Evolutionary conservation across 2,888 invertebrate genomes (phyloP), one percentile per base, ranked within the genome.

Genomic region (Agrilus biguttatus): DNA sequence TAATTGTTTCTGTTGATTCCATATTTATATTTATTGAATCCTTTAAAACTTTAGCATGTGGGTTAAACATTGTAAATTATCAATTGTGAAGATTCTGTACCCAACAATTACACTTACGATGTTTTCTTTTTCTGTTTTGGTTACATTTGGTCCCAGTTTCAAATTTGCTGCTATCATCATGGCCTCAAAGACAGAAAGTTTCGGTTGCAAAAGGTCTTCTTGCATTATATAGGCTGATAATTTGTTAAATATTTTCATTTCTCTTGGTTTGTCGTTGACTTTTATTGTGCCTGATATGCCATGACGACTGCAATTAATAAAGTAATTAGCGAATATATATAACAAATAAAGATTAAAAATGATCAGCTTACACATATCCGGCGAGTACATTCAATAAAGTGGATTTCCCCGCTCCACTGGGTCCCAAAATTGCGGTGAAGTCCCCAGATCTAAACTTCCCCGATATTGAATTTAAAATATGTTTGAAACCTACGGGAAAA

Each of bases 221-320:
- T 88, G 87, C 82, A 85, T 84, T 51, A 88, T 87, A 69, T 86
- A 86, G 40, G 81, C 77, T 32, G 81, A 78, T 48, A 83, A 70
- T 58, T 83, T 84, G 56, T 83, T 77, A 67, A 83, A 86, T 10
- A 75, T 65, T 35, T 74, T 68, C 69, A 82, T 71, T 51, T 83
- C 76, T 3, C 86, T 68, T 0, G 73, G 67, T 46, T 74, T 73
- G 0, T 79, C 80, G 57, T 85, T 84, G 7, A 83, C 77, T 43
- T 72, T 69, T 42, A 86, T 77, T 3, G 69, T 68, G 0, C 86
- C 86, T 39, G 69, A 72, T 1, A 83, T 76, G 17, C 77, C 77
- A 34, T 73, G 71, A 4, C 73, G 54, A 38, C 63, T 63, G 47
- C 14, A 56, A 44, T 14, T 13, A 14, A 23, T n/a, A 41, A 14